Base-by-base conservation (phyloP, 2,113 vertebrate species). In the Bubo blakistoni region DNA sequence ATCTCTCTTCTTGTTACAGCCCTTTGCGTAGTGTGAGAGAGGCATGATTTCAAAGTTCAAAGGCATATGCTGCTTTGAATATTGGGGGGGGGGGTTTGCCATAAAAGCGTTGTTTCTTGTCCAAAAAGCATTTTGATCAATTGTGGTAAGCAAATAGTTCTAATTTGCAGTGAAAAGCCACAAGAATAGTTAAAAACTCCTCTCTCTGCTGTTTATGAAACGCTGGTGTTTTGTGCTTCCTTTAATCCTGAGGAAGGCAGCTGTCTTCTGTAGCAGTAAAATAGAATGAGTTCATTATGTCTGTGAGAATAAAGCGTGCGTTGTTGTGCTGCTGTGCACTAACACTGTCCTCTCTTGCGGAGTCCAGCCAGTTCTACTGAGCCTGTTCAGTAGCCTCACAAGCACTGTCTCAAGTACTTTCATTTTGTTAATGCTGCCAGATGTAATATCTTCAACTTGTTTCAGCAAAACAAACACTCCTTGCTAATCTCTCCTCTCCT, bases 11-110 rank as follows among this genome's bases (percentile, higher is more conserved):
- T 16, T 9, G 18, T 8, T 51, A 1, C 19, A 24, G 24, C 25
- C 46, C 20, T 30, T 1, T 6, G 19, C 8, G 2, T 2, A 11
- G 47, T 4, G 49, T 6, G 46, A n/a, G 52, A 13, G 17, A 16
- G 58, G 17, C 42, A 1, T 6, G 22, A 13, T 34, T 22, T 51
- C 21, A 6, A 11, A 66, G 36, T 29, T n/a, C 22, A 16, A n/a
- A 81, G 38, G 49, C 29, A 3, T 4, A 10, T 27, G 32, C 11
- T n/a, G 13, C 71, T 44, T 29, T 11, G 46, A 17, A 2, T 16
- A 3, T 5, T 24, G 25, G 5, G 7, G 44, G 14, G 44, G 4
- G n/a, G n/a, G n/a, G n/a, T 10, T 38, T 26, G 27, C 9, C 36
- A 17, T 30, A 16, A 44, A 38, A 42, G 12, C 10, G 1, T 7